Evolutionary conservation across 2,113 vertebrate genomes (phyloP), one percentile per base, ranked within the genome.

Genomic region (Sceloporus undulatus): DNA sequence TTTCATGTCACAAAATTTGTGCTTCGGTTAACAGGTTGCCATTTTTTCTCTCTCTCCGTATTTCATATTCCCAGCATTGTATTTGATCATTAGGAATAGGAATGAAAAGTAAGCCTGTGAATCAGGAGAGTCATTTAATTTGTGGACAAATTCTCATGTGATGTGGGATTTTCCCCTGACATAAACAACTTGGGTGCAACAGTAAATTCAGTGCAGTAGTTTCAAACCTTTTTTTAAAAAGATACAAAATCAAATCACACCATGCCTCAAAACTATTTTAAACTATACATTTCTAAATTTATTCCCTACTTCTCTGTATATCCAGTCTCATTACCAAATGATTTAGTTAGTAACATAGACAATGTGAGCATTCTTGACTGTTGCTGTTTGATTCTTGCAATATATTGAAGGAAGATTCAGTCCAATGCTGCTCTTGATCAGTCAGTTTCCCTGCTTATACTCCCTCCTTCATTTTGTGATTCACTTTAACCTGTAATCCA

Each of bases 41-140:
- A 0, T 76, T 87, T 85, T 85, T n/a, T 14, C 10, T 38, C 10
- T 85, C 73, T 14, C 29, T 38, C 10, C 38, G 23, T 81, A 27
- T 73, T 48, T 76, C 40, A 88, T 87, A 89, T 73, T 87, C 52
- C 79, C 88, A 91, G 9, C 68, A 48, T 59, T 2, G 2, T 2
- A 78, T 87, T 79, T 48, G 13, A 1, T 73, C 78, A 40, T 56
- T 79, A 68, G 2, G 74, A 48, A 40, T 89, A 85, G 56, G 82
- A 78, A 83, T 7, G 1, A 25, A 54, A 59, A 66, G 13, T 13
- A 23, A 40, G 21, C 79, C 68, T 82, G 79, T 89, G 66, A 95
- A 85, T 91, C 76, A 93, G 80, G 70, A 82, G 88, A 66, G 5
- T 27, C 81, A 66, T 56, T 75, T 82, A 68, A 79, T 73, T 27